Evolutionary conservation across 2,113 vertebrate species (phyloP).

Genomic region (Calyptommatus sinebrachiatus): DNA sequence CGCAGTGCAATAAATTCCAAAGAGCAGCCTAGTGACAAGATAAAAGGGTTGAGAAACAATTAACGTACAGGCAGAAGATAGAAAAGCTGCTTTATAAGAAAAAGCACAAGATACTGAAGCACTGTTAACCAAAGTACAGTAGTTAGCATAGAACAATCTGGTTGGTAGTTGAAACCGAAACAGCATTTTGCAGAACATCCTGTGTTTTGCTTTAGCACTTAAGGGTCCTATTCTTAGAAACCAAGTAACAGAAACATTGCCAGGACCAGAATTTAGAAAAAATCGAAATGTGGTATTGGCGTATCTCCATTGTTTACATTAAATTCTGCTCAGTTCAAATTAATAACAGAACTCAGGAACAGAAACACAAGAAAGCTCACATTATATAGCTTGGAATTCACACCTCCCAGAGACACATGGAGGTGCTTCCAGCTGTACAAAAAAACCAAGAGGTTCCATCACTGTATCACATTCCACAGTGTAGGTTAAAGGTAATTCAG

Average conservation of each 20-base stretch:
- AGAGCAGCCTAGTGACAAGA: constrained; percentile 69
- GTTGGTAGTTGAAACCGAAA: accelerated
- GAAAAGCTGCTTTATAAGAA: constrained; percentile 37
- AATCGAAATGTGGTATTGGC: too few species aligned
- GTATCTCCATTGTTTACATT: too few species aligned
- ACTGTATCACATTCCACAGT: background rate
- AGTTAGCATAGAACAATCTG: accelerated
- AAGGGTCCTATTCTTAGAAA: background rate
- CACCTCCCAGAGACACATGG: accelerated
- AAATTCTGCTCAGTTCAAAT: too few species aligned
- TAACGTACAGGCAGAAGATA: constrained; percentile 47
- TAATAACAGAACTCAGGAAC: background rate
- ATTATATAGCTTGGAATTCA: background rate
- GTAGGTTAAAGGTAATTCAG: too few species aligned
- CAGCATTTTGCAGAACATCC: accelerated
- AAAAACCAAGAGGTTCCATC: background rate
- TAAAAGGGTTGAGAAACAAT: constrained; percentile 62
- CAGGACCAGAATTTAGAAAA: too few species aligned
- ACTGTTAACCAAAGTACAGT: background rate
- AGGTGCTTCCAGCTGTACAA: too few species aligned
- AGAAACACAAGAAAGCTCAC: background rate
- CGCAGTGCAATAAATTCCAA: constrained; percentile 63
- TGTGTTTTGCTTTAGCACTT: accelerated
- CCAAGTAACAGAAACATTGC: background rate
- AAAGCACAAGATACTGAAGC: background rate